A percentile compares a stretch with the other conserved stretches of the same genome.
phyloP scores from a whole-genome alignment of 2,113 vertebrate species.

The Ageneiosus marmoratus region DNA sequence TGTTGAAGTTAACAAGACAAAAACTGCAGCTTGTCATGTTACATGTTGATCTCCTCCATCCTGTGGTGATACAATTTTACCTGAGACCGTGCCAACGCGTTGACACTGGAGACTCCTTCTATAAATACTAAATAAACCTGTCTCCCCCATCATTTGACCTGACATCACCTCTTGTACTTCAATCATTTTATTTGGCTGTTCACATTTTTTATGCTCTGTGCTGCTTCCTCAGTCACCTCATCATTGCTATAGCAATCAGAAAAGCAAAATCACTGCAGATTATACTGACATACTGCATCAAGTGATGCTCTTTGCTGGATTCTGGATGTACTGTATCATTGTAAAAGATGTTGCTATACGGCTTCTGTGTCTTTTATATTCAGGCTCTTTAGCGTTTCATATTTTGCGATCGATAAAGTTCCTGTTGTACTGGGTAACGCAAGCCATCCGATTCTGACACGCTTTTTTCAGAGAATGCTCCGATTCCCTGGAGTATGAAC shows the following conservation, averaged over 20 bases:
- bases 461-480: conserved; percentile 59
- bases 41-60: too few species aligned
- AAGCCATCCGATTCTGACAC: conserved; percentile 61
- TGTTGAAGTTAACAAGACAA: too few species aligned
- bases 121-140: neutral
- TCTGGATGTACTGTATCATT: neutral
- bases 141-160: neutral
- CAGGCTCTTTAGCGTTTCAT: conserved; percentile 52
- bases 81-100: neutral
- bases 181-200: neutral
- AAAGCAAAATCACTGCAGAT: neutral
- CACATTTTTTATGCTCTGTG: neutral
- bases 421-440: conserved; percentile 49
- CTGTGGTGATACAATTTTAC: neutral
- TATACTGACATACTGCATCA: neutral
- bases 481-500: conserved; percentile 56
- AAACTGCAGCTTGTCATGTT: neutral
- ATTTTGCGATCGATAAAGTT: conserved; percentile 56
- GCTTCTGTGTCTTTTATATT: conserved; percentile 25
- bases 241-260: neutral
- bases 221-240: neutral
- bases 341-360: neutral
- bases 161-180: too few species aligned
- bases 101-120: neutral
- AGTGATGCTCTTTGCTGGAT: neutral